Evolutionary conservation across 2,113 vertebrate genomes (phyloP).

Genomic region (Carassius carassius): DNA sequence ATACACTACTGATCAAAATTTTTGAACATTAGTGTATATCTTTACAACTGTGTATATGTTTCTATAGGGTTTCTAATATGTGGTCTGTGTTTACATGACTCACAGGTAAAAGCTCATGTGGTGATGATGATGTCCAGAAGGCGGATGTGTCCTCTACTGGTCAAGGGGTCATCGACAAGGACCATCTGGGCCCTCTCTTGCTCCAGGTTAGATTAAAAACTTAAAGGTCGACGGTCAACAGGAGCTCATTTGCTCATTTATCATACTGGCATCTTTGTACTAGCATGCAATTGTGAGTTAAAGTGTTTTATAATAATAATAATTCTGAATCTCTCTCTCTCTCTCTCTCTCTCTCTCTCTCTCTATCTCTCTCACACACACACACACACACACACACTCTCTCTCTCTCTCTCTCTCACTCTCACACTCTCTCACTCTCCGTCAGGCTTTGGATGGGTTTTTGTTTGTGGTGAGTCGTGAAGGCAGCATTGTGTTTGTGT

Average conservation of each 20-base stretch:
- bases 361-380: too few species aligned
- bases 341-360: conserved; percentile 1
- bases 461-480: conserved; percentile 98
- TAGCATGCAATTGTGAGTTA: neutral
- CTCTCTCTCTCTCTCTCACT: neutral
- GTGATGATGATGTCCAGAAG: conserved; percentile 96
- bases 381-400: too few species aligned
- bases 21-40: too few species aligned
- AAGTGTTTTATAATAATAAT: neutral
- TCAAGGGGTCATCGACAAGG: conserved; percentile 98
- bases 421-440: conserved; percentile 15
- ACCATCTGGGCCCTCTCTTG: conserved; percentile 93
- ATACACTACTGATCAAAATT: too few species aligned
- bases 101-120: conserved; percentile 88
- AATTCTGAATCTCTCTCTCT: neutral
- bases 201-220: conserved; percentile 83
- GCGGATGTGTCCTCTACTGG: conserved; percentile 97
- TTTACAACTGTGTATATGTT: neutral
- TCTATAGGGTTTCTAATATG: neutral
- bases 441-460: conserved; percentile 93
- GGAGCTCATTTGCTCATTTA: conserved; percentile 29
- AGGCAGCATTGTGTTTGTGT: conserved; percentile 96
- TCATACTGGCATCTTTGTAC: neutral
- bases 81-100: conserved; percentile 44
- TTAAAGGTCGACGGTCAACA: conserved; percentile 1